Percentiles rank a stretch among this genome's conserved stretches.
Evolutionary conservation across 2,888 invertebrate genomes (phyloP).

Genomic region (Slavum lentiscoides): DNA sequence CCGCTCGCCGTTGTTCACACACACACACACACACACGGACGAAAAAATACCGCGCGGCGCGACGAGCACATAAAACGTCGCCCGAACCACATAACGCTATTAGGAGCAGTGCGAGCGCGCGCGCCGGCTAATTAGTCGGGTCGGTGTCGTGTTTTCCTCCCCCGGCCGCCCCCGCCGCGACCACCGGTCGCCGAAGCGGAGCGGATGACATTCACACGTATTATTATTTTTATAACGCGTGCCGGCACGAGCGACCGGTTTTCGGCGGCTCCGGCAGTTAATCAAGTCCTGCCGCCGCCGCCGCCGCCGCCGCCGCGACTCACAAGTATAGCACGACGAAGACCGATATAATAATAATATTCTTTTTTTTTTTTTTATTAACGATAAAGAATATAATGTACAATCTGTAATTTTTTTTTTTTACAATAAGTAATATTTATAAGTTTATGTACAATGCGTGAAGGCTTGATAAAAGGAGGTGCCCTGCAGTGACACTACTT

Average conservation of each 20-base stretch:
- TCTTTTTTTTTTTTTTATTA: no score
- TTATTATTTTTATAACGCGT: background rate
- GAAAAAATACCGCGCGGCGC: background rate
- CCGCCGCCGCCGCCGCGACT: background rate
- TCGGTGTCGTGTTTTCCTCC: constrained; percentile 17
- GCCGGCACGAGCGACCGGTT: constrained; percentile 39
- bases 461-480: no score
- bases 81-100: constrained; percentile 48
- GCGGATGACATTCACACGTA: background rate
- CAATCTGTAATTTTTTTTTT: no score
- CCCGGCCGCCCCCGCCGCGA: background rate
- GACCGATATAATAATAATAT: background rate
- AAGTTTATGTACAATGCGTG: no score
- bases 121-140: constrained; percentile 36
- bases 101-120: constrained; percentile 8
- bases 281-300: constrained; percentile 34
- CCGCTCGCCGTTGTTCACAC: background rate
- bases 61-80: constrained; percentile 19
- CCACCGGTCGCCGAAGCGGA: no score
- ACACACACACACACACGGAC: background rate
- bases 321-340: background rate
- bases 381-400: no score
- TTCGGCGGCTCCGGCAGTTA: constrained; percentile 29
- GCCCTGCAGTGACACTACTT: no score
- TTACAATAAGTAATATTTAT: no score